A percentile compares a stretch with the other conserved stretches of the same genome.
Evolutionary conservation across 2,888 invertebrate species (phyloP).

Genomic region (Ichneumon xanthorius): DNA sequence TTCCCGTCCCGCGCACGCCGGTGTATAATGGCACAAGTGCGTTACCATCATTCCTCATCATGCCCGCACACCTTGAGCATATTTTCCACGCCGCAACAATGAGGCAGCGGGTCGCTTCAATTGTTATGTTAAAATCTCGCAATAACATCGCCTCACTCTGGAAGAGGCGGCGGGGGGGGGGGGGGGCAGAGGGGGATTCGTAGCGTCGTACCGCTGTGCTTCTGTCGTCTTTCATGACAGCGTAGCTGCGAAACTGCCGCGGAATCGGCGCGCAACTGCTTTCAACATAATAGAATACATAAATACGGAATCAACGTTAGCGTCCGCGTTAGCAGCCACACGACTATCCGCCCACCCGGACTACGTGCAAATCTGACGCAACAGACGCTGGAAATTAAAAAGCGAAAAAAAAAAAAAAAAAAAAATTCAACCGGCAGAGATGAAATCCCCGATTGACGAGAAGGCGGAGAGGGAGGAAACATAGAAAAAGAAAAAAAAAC

Average conservation of each 20-base stretch:
- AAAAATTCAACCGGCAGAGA: conserved; percentile 21
- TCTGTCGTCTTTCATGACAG: conserved; percentile 62
- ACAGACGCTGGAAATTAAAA: conserved; percentile 39
- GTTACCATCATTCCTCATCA: conserved; percentile 34
- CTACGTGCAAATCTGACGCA: conserved; percentile 54
- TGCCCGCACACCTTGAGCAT: conserved; percentile 53
- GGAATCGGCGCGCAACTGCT: conserved; percentile 69
- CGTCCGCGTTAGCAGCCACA: conserved; percentile 45
- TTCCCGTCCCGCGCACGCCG: neutral
- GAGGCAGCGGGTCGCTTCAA: conserved; percentile 71
- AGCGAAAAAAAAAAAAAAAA: neutral
- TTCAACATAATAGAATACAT: conserved; percentile 77
- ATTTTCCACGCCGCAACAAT: conserved; percentile 72
- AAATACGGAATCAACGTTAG: conserved; percentile 74
- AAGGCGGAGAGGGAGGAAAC: conserved; percentile 43
- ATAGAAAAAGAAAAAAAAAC: conserved; percentile 37
- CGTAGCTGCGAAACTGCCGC: conserved; percentile 4
- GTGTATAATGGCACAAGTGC: conserved; percentile 29
- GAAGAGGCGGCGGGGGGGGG: neutral
- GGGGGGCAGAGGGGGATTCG: neutral
- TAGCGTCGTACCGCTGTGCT: conserved; percentile 29
- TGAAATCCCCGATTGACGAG: conserved; percentile 44
- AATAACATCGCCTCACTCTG: conserved; percentile 69
- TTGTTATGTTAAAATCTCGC: conserved; percentile 77
- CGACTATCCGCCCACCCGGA: conserved; percentile 26